Evolutionary conservation across 1,140 invertebrate genomes (phyloP), one percentile per base, ranked within the genome.

Genomic region (Sarcophaga peregrina): DNA sequence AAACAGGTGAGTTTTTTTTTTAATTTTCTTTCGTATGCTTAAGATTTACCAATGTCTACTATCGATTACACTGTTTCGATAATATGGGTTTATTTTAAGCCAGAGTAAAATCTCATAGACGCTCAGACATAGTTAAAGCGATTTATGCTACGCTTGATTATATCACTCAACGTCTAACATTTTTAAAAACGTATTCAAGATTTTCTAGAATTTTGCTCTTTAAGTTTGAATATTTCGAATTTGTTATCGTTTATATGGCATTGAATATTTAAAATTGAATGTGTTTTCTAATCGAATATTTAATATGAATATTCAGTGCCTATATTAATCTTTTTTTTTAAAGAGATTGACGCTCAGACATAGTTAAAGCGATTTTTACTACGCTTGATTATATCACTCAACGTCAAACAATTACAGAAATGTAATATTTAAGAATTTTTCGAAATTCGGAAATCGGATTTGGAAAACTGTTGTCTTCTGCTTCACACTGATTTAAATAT

Each of bases 1-100:
- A 94, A 96, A 89, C 95, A 97, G 93, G 96, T 97, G 91, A 84
- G 87, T 84, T 37, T 37, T 2, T 15, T 11, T 54, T 54, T 54
- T 54, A 5, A 54, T 3, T 54, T 11, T 15, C 15, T 54, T 11
- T 15, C 46, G 1, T 75, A 0, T 45, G 37, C 73, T 45, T 74
- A 45, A 74, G 3, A 74, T 45, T 74, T 46, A 37, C 15, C 37
- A 11, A 15, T 46, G 52, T 11, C 1, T 11, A 5, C 11, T 75
- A 47, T 46, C 46, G 25, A 13, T 10, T 75, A 13, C 15, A 75
- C 17, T 75, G 10, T 75, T n/a, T 20, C 62, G 20, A 68, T 68
- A 68, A 20, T 15, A 46, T 46, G 10, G 45, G 37, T 46, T 15
- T 46, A 46, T 75, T 47, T 75, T 15, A 75, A 46, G 73, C 73